phyloP scores from a whole-genome alignment of 2,888 invertebrate species.

The Acleris literana region DNA sequence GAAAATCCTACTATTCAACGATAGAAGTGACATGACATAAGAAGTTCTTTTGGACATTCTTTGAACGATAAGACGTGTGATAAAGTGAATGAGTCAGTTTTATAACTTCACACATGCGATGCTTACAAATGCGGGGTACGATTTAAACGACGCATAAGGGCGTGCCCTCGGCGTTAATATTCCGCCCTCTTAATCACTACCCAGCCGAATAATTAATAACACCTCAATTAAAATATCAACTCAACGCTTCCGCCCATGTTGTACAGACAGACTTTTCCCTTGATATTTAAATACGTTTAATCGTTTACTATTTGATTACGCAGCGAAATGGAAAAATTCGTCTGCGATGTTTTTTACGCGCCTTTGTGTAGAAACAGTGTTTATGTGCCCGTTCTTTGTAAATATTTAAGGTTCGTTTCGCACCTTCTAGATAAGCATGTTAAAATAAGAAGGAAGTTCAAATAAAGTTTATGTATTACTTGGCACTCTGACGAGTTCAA shows the following conservation, averaged over 20 bases:
- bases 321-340: not conserved
- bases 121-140: slow-evolving; percentile 49
- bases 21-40: not conserved
- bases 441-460: not conserved
- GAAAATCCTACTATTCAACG: slow-evolving; percentile 4
- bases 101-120: slow-evolving; percentile 42
- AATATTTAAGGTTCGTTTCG: not conserved
- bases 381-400: not conserved
- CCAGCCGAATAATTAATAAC: slow-evolving; percentile 76
- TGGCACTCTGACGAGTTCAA: not conserved
- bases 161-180: slow-evolving; percentile 65
- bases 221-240: slow-evolving; percentile 79
- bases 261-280: slow-evolving; percentile 45
- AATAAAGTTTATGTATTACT: not conserved
- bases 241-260: slow-evolving; percentile 67
- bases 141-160: slow-evolving; percentile 62
- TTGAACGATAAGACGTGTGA: slow-evolving; percentile 54
- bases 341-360: no score
- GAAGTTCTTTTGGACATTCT: slow-evolving; percentile 40
- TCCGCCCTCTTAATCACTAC: slow-evolving; percentile 77
- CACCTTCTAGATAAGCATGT: slow-evolving; percentile 1
- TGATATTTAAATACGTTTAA: slow-evolving; percentile 17
- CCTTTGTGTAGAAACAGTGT: not conserved
- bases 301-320: slow-evolving; percentile 17
- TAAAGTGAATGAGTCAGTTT: slow-evolving; percentile 49